Evolutionary conservation across 1,140 invertebrate genomes (phyloP).

Genomic region (Carposina sasakii): DNA sequence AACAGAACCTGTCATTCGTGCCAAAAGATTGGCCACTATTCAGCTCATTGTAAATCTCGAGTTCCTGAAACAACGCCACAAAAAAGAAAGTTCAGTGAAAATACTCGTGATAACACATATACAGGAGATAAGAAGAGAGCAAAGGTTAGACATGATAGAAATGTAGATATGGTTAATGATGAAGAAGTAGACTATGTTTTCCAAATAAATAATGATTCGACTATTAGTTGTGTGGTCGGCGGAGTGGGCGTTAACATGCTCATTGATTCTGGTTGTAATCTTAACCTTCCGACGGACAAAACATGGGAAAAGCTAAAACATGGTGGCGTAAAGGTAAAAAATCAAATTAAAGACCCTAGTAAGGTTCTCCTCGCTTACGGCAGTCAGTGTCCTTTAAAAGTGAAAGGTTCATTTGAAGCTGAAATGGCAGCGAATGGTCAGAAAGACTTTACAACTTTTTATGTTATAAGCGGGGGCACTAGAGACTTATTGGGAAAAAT

Average conservation of each 20-base stretch:
- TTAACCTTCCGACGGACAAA: constrained; percentile 1
- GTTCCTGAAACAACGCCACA: too few relatives aligned
- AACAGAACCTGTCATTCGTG: too few relatives aligned
- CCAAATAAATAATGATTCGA: not conserved
- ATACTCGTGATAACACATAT: not conserved
- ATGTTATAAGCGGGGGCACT: not conserved
- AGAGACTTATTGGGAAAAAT: not conserved
- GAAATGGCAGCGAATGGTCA: not conserved
- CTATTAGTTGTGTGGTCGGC: not conserved
- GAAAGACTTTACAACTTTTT: not conserved
- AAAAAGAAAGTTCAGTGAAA: not conserved
- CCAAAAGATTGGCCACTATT: too few relatives aligned
- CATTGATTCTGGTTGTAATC: constrained; percentile 3
- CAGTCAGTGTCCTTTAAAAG: too few relatives aligned
- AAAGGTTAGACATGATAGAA: not conserved
- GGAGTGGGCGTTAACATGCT: not conserved
- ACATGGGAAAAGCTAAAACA: not conserved
- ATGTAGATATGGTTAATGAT: not conserved
- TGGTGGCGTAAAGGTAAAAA: not conserved
- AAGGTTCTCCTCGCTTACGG: too few relatives aligned
- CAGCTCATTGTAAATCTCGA: not conserved
- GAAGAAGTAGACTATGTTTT: constrained; percentile 9
- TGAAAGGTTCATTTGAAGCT: too few relatives aligned
- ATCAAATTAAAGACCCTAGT: too few relatives aligned
- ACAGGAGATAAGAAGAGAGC: not conserved